Evolutionary conservation across 2,888 invertebrate species (phyloP).

Genomic region (Diarsia rubi): DNA sequence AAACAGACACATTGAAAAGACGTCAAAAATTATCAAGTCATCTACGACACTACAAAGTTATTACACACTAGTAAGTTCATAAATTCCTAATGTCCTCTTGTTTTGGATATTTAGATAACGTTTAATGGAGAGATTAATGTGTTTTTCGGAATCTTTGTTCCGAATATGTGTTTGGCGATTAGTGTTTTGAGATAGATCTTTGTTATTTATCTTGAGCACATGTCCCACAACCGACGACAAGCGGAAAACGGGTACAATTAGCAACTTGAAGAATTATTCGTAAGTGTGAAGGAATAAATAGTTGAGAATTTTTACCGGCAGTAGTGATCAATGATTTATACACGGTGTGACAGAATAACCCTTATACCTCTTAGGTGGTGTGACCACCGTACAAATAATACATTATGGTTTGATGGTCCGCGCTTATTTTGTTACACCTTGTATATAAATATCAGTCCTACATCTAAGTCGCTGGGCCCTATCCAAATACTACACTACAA

Average conservation of each 20-base stretch:
- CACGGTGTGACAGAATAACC: not conserved
- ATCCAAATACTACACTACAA: too few species aligned
- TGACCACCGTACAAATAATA: too few species aligned
- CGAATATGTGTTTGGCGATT: constrained; percentile 19
- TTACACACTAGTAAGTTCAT: not conserved
- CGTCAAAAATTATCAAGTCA: not conserved
- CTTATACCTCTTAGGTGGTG: not conserved
- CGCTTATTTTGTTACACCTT: not conserved
- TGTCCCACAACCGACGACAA: not conserved
- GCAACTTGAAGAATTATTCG: not conserved
- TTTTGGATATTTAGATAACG: constrained; percentile 6
- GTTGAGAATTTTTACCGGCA: not conserved
- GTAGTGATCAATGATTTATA: not conserved
- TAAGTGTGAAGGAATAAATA: not conserved
- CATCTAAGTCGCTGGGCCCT: too few species aligned
- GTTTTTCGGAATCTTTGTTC: constrained; percentile 6
- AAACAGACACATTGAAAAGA: not conserved
- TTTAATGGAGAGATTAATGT: constrained; percentile 7
- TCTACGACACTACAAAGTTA: not conserved
- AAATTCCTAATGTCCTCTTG: constrained; percentile 1
- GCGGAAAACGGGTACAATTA: not conserved
- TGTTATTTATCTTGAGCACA: constrained; percentile 5
- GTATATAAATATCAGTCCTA: not conserved
- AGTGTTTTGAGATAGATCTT: constrained; percentile 34
- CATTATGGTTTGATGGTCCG: not conserved